Percentiles rank a stretch among this genome's conserved stretches.
Evolutionary conservation across 2,113 vertebrate species (phyloP).

Genomic region (Puma concolor): DNA sequence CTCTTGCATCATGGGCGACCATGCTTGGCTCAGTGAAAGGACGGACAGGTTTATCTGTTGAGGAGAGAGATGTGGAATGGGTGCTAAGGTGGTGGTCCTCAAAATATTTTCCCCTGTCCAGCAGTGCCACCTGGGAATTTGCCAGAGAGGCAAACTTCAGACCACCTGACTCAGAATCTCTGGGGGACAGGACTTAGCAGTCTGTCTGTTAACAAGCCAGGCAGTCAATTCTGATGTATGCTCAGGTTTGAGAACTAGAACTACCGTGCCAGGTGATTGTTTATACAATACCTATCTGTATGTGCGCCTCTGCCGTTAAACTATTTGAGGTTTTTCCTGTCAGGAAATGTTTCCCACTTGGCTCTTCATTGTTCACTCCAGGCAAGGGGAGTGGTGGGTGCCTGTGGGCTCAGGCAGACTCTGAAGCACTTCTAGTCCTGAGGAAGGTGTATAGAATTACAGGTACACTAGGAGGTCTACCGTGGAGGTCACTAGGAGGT

Average conservation of each 20-base stretch:
- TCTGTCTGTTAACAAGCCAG: background rate
- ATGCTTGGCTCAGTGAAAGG: background rate
- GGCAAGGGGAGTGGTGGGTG: background rate
- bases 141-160: slow-evolving; percentile 13
- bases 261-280: background rate
- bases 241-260: background rate
- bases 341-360: slow-evolving; percentile 41
- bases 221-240: background rate
- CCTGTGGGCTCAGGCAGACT: background rate
- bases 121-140: background rate
- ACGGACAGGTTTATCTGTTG: background rate
- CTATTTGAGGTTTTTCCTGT: background rate
- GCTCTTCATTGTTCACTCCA: background rate
- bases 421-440: background rate
- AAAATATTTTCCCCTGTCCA: background rate
- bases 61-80: background rate
- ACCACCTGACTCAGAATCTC: background rate
- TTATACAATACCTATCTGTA: background rate
- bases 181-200: background rate
- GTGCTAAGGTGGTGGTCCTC: background rate
- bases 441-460: background rate
- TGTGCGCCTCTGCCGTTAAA: background rate
- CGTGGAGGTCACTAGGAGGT: no score
- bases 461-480: background rate
- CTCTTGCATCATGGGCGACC: background rate